phyloP scores from a whole-genome alignment of 2,113 vertebrate species.

The Martes martes region DNA sequence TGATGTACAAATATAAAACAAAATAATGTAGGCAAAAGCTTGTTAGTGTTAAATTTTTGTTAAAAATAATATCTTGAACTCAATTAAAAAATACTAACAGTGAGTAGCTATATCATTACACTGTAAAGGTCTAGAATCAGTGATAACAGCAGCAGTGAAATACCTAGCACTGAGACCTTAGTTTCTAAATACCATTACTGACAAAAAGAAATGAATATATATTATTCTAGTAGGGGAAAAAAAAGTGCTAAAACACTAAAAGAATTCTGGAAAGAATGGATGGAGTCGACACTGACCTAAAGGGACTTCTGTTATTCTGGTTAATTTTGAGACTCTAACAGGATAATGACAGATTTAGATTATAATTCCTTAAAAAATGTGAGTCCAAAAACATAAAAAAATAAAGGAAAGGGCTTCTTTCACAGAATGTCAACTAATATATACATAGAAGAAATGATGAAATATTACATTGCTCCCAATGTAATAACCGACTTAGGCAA shows the following conservation, averaged over 20 bases:
- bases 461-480: background rate
- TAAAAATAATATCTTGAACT: background rate
- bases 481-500: background rate
- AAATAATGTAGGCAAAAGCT: background rate
- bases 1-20: background rate
- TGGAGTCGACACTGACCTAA: background rate
- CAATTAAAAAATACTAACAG: background rate
- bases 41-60: background rate
- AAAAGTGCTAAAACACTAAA: background rate
- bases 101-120: background rate
- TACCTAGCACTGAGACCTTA: background rate
- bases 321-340: background rate
- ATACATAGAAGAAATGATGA: background rate
- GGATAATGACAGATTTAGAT: background rate
- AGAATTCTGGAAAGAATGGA: background rate
- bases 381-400: background rate
- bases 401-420: background rate
- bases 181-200: background rate
- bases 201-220: background rate
- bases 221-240: background rate
- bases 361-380: background rate
- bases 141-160: background rate
- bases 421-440: background rate
- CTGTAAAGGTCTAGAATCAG: background rate
- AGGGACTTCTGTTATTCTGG: background rate